Conservation (phyloP, 2,113 vertebrate species). For the Bostrychus sinensis region DNA sequence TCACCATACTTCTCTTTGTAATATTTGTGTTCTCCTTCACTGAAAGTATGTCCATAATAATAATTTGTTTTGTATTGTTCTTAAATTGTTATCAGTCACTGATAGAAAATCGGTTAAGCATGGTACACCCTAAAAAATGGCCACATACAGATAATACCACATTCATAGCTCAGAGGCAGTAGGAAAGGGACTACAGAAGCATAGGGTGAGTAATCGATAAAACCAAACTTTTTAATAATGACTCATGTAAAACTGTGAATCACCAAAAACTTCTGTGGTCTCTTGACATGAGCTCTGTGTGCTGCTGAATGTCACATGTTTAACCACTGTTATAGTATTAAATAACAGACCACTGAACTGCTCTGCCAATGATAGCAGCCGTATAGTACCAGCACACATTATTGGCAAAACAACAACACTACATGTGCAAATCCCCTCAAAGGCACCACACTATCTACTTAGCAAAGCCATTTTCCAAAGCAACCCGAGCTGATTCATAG, state of each 20-base stretch:
- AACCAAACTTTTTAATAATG: constrained; percentile 47
- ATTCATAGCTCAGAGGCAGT: background rate
- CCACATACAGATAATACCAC: background rate
- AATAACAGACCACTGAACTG: constrained; percentile 35
- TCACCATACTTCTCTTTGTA: no score
- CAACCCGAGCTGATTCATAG: constrained; percentile 38
- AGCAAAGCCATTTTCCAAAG: constrained; percentile 35
- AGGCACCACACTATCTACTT: constrained; percentile 48
- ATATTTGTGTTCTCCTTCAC: no score
- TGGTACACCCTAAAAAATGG: no score
- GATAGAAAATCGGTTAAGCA: no score
- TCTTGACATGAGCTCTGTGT: constrained; percentile 48
- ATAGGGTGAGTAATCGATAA: constrained; percentile 25
- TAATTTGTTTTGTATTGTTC: no score
- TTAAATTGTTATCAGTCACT: no score
- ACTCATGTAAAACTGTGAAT: constrained; percentile 10
- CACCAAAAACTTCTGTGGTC: constrained; percentile 45
- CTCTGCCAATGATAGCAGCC: constrained; percentile 41
- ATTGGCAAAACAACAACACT: constrained; percentile 44
- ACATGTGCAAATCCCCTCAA: constrained; percentile 61
- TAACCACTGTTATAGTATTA: constrained; percentile 48
- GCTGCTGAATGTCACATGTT: constrained; percentile 45
- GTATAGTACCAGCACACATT: constrained; percentile 33
- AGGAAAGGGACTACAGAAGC: background rate
- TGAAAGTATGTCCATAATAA: no score